These are phyloP conservation scores for Campopleginae sp. DNA, from an alignment of 2,888 invertebrate genomes.

Conservation along the genomic window DNA sequence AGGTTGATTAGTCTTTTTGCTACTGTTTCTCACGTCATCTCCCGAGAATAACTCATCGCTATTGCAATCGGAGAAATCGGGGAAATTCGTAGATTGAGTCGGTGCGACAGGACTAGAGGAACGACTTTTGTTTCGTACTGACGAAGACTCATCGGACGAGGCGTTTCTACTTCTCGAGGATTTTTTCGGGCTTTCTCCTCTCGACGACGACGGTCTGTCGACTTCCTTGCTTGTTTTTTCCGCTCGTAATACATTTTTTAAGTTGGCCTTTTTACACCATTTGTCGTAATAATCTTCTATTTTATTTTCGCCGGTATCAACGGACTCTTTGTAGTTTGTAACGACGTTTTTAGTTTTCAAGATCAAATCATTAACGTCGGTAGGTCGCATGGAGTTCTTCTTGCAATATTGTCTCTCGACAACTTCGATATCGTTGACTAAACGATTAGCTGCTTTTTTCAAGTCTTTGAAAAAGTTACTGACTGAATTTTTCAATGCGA, in stretches of 20 bases:
- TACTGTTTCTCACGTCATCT: slow-evolving; percentile 46
- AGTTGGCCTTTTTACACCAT: slow-evolving; percentile 69
- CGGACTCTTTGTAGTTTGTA: slow-evolving; percentile 50
- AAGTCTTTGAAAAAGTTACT: slow-evolving; percentile 52
- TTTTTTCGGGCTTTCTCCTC: slow-evolving; percentile 15
- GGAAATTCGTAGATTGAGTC: background rate
- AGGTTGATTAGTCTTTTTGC: background rate
- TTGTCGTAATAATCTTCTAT: slow-evolving; percentile 68
- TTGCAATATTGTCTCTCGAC: slow-evolving; percentile 63
- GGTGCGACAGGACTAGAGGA: slow-evolving; percentile 15
- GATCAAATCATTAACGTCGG: slow-evolving; percentile 67
- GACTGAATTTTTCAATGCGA: slow-evolving; percentile 46
- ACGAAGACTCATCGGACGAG: slow-evolving; percentile 44
- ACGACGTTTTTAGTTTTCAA: slow-evolving; percentile 66
- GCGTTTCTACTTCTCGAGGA: slow-evolving; percentile 15
- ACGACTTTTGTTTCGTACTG: background rate
- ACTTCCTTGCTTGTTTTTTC: slow-evolving; percentile 24
- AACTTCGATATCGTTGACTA: slow-evolving; percentile 64
- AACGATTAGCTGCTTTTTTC: slow-evolving; percentile 50
- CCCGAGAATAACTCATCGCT: slow-evolving; percentile 76
- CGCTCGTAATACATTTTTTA: slow-evolving; percentile 43
- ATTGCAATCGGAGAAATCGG: slow-evolving; percentile 75
- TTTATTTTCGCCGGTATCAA: slow-evolving; percentile 64
- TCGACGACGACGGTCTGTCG: slow-evolving; percentile 27
- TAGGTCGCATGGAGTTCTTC: slow-evolving; percentile 61